Conservation (phyloP, 2,888 invertebrate genomes). For the Lithophane semibrunnea region DNA sequence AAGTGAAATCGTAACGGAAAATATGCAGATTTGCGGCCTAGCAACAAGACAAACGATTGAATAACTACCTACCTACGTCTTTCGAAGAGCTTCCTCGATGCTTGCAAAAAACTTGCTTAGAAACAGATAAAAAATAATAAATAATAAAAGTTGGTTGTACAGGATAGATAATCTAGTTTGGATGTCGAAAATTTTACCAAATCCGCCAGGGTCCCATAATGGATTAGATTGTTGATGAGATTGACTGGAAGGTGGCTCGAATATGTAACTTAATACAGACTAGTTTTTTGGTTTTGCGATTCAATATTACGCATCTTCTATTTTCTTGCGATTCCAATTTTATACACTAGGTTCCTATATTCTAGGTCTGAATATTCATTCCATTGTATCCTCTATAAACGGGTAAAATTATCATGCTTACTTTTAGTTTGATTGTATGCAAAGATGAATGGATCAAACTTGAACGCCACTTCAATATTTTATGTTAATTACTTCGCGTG, state of each 20-base stretch:
- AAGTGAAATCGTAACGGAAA: constrained; percentile 44
- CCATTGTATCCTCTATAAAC: constrained; percentile 11
- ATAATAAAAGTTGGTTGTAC: constrained; percentile 61
- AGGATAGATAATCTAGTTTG: constrained; percentile 69
- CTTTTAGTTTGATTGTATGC: constrained; percentile 31
- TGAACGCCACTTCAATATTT: constrained; percentile 23
- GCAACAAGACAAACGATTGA: constrained; percentile 57
- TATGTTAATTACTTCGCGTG: constrained; percentile 37
- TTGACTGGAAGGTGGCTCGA: constrained; percentile 49
- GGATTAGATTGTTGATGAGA: constrained; percentile 66
- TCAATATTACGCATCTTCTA: constrained; percentile 29
- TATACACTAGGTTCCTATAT: constrained; percentile 16
- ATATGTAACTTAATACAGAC: constrained; percentile 30
- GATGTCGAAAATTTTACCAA: constrained; percentile 63
- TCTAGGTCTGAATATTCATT: constrained; percentile 2
- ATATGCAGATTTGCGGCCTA: constrained; percentile 55
- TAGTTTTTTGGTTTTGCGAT: constrained; percentile 33
- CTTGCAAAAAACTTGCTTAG: constrained; percentile 65
- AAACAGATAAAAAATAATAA: constrained; percentile 63
- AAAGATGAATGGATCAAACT: constrained; percentile 34
- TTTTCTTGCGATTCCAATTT: constrained; percentile 25
- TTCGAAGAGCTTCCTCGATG: constrained; percentile 60
- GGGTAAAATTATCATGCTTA: background rate
- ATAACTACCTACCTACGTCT: constrained; percentile 55
- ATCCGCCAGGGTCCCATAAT: constrained; percentile 61